phyloP scores from a whole-genome alignment of 2,888 invertebrate genomes.

The Aplocera efformata region DNA sequence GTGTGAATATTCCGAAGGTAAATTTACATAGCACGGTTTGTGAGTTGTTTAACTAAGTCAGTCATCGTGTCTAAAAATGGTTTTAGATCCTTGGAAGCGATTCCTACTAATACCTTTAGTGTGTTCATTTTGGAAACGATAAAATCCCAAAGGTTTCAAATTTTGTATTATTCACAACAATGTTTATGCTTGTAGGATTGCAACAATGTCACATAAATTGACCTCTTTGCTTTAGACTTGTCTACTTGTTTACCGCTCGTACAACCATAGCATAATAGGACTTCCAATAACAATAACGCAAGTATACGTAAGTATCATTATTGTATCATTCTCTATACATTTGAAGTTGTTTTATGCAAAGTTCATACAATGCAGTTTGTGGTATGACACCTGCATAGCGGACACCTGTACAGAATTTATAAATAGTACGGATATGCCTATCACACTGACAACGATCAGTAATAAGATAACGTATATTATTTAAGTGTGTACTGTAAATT shows the following conservation, averaged over 20 bases:
- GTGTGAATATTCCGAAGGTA: constrained; percentile 30
- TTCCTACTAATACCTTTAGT: not conserved
- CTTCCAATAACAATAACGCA: constrained; percentile 19
- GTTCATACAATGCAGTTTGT: constrained; percentile 54
- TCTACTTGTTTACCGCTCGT: constrained; percentile 10
- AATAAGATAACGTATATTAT: constrained; percentile 8
- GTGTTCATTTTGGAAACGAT: not conserved
- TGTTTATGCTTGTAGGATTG: no score
- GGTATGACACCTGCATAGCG: constrained; percentile 65
- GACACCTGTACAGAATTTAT: constrained; percentile 70
- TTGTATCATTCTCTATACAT: constrained; percentile 22
- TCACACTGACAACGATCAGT: constrained; percentile 14
- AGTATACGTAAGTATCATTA: constrained; percentile 27
- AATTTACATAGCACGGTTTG: constrained; percentile 37
- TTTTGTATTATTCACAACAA: no score
- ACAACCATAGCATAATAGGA: constrained; percentile 1
- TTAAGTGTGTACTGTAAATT: not conserved
- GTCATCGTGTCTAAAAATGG: constrained; percentile 23
- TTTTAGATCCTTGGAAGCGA: constrained; percentile 9
- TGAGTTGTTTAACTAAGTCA: constrained; percentile 25
- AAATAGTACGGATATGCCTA: constrained; percentile 45
- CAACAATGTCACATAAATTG: constrained; percentile 1
- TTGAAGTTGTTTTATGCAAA: constrained; percentile 59
- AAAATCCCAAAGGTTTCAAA: not conserved
- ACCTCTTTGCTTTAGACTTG: constrained; percentile 10